A percentile compares a stretch with the other conserved stretches of the same genome.
These are phyloP conservation scores for Melinaea menophilus DNA, from an alignment of 2,888 invertebrate genomes.

Conservation along the genomic window DNA sequence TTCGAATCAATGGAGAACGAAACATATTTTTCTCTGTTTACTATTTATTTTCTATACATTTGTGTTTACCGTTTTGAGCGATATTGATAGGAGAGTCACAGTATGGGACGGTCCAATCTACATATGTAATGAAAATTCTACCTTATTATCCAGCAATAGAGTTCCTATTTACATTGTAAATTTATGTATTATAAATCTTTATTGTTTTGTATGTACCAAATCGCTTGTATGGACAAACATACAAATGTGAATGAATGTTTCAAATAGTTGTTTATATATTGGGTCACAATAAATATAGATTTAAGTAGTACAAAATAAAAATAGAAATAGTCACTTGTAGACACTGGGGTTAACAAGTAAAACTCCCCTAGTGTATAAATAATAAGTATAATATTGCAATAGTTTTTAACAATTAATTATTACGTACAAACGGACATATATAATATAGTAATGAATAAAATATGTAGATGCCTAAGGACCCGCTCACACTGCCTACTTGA, in stretches of 20 bases:
- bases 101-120: conserved; percentile 26
- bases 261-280: conserved; percentile 47
- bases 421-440: too few species aligned
- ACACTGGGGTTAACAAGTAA: too few species aligned
- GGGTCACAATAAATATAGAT: neutral
- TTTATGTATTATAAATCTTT: conserved; percentile 27
- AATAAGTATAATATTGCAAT: too few species aligned
- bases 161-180: conserved; percentile 23
- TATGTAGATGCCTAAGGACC: conserved; percentile 11
- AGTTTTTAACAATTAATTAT: too few species aligned
- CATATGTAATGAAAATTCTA: conserved; percentile 28
- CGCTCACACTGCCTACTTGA: conserved; percentile 41
- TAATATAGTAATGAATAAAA: too few species aligned
- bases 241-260: conserved; percentile 60
- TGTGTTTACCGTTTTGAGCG: conserved; percentile 53
- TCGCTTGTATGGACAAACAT: conserved; percentile 56
- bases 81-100: conserved; percentile 52
- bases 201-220: conserved; percentile 34
- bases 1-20: conserved; percentile 51
- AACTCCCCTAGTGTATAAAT: too few species aligned
- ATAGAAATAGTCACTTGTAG: neutral
- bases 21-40: conserved; percentile 50
- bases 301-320: neutral
- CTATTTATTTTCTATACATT: conserved; percentile 51
- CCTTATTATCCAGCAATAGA: conserved; percentile 30